Percentiles rank a stretch among this genome's conserved stretches.
phyloP scores from a whole-genome alignment of 2,113 vertebrate genomes.

The Deroptyus accipitrinus region DNA sequence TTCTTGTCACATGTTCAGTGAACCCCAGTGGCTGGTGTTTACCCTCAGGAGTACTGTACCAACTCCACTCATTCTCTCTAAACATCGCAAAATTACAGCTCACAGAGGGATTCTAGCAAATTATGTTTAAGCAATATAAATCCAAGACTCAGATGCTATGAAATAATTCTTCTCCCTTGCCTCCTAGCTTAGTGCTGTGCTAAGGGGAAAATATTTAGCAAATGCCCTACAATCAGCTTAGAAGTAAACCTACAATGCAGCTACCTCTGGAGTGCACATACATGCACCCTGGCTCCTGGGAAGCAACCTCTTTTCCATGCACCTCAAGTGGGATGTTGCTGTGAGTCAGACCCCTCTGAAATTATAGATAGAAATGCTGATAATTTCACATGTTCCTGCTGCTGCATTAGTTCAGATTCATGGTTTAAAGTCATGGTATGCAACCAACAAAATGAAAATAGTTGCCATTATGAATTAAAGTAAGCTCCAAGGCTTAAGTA shows the following conservation, averaged over 20 bases:
- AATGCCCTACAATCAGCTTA: not conserved
- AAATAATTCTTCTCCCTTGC: not conserved
- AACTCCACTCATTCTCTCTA: not conserved
- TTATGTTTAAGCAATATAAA: not conserved
- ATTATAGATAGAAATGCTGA: not conserved
- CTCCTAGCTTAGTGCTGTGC: not conserved
- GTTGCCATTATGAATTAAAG: not conserved
- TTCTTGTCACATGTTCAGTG: not conserved
- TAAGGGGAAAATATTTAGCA: not conserved
- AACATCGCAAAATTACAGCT: slow-evolving; percentile 4
- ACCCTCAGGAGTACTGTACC: not conserved
- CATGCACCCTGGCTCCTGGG: not conserved
- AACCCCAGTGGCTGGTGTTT: not conserved
- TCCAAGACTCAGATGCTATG: not conserved
- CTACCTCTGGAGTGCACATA: not conserved
- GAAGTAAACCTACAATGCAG: not conserved
- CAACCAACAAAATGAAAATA: not conserved
- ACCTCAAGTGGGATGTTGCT: not conserved
- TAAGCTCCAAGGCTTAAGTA: not conserved
- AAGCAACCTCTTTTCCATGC: not conserved
- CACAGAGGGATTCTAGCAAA: not conserved
- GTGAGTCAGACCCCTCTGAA: not conserved
- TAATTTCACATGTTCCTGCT: not conserved
- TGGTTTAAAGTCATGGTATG: not conserved
- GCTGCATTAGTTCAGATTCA: not conserved